Percentiles rank a stretch among this genome's conserved stretches.
Evolutionary conservation across 1,140 invertebrate genomes (phyloP).

Genomic region (Eriosoma lanigerum): DNA sequence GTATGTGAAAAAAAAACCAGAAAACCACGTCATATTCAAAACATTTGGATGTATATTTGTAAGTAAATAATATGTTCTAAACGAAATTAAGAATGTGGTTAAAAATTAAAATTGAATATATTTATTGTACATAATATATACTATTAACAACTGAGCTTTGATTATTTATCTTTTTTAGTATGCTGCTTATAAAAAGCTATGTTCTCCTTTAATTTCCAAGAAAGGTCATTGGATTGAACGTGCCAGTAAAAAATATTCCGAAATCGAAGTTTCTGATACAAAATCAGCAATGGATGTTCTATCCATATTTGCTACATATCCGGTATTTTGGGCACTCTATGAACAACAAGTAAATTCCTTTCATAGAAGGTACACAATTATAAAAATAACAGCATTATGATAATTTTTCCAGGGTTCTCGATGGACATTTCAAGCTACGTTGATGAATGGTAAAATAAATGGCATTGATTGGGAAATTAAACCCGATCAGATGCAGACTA

Average conservation of each 20-base stretch:
- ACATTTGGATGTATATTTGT: constrained; percentile 78
- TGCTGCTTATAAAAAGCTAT: constrained; percentile 58
- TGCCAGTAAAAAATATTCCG: constrained; percentile 71
- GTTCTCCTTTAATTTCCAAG: constrained; percentile 60
- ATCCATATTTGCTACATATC: constrained; percentile 77
- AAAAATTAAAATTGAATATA: no score
- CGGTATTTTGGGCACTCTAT: constrained; percentile 87
- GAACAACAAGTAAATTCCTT: constrained; percentile 74
- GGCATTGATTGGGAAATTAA: constrained; percentile 65
- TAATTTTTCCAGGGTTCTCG: constrained; percentile 76
- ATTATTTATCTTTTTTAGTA: constrained; percentile 57
- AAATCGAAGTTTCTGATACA: constrained; percentile 71
- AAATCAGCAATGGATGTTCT: constrained; percentile 73
- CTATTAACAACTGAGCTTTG: no score
- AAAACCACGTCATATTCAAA: constrained; percentile 80
- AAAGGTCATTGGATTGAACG: constrained; percentile 78
- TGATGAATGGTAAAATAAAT: constrained; percentile 82
- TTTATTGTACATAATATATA: no score
- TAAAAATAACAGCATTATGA: no score
- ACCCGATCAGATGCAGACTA: constrained; percentile 87
- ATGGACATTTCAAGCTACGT: constrained; percentile 92
- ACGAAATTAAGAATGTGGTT: background rate
- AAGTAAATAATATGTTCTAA: constrained; percentile 60
- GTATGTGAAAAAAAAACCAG: constrained; percentile 77
- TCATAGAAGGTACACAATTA: no score